phyloP scores from a whole-genome alignment of 2,113 vertebrate genomes.

The Proterorhinus semilunaris region DNA sequence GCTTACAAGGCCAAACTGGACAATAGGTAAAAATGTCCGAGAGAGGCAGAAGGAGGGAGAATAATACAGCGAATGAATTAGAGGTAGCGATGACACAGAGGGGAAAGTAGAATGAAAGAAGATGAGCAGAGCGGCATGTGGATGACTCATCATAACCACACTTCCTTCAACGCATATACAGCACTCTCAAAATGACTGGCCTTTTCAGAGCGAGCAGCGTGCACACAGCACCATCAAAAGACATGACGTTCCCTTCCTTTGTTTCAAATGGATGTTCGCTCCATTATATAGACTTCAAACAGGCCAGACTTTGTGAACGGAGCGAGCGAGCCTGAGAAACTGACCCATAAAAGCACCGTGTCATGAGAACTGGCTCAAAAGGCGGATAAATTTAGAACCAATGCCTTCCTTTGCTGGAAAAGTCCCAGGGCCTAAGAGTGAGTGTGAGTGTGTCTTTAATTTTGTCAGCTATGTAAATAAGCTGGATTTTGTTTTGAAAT shows the following conservation, averaged over 20 bases:
- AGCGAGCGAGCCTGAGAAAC: constrained; percentile 28
- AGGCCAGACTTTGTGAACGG: not conserved
- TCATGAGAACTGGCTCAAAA: constrained; percentile 47
- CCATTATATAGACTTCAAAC: constrained; percentile 11
- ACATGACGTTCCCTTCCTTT: constrained; percentile 9
- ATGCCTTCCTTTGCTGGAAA: constrained; percentile 38
- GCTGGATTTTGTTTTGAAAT: too few relatives aligned
- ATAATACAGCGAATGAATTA: constrained; percentile 49
- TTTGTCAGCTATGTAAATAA: too few relatives aligned
- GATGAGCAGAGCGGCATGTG: constrained; percentile 28
- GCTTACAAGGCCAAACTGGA: constrained; percentile 29
- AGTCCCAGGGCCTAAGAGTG: constrained; percentile 18
- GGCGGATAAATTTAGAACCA: constrained; percentile 11
- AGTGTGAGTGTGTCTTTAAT: not conserved
- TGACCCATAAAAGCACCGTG: constrained; percentile 33
- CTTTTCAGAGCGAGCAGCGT: constrained; percentile 34
- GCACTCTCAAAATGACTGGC: constrained; percentile 60
- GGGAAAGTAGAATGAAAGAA: constrained; percentile 32
- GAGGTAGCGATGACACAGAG: constrained; percentile 37
- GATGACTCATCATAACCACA: constrained; percentile 68
- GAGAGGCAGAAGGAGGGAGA: constrained; percentile 22
- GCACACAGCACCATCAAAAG: not conserved
- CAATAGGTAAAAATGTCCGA: not conserved
- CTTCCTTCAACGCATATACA: constrained; percentile 45
- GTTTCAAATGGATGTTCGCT: constrained; percentile 8